These are phyloP conservation scores for Hemiprocne comata DNA, from an alignment of 2,113 vertebrate species.

Conservation along the genomic window DNA sequence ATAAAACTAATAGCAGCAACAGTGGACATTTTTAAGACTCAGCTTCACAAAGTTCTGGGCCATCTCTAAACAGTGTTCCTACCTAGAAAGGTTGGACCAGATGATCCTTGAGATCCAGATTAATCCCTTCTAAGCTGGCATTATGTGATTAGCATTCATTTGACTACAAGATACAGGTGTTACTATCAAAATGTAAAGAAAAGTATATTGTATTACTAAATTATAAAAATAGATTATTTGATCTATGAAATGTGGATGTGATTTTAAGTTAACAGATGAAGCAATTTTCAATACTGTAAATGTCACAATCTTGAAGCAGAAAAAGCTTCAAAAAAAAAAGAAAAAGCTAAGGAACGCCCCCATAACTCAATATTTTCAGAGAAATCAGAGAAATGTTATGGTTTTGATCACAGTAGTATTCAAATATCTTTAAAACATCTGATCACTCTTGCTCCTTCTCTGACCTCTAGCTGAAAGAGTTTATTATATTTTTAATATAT, in stretches of 20 bases:
- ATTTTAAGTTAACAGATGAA: not conserved
- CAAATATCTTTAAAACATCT: not conserved
- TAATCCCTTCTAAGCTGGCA: too few species aligned
- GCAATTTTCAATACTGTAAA: not conserved
- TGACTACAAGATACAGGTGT: not conserved
- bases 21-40: too few species aligned
- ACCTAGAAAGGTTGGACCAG: too few species aligned
- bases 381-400: not conserved
- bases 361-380: not conserved
- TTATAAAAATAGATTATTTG: not conserved
- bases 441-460: not conserved
- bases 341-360: not conserved
- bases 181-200: not conserved
- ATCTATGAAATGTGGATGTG: not conserved
- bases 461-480: conserved; percentile 29
- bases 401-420: conserved; percentile 9
- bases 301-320: not conserved
- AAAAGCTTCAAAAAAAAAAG: too few species aligned
- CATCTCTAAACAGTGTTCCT: too few species aligned
- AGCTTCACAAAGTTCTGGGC: too few species aligned
- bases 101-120: too few species aligned
- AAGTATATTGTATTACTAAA: not conserved
- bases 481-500: not conserved
- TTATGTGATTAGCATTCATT: not conserved
- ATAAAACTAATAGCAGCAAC: not conserved